Base-by-base conservation (phyloP, 2,113 vertebrate species). In the Zapus hudsonius region DNA sequence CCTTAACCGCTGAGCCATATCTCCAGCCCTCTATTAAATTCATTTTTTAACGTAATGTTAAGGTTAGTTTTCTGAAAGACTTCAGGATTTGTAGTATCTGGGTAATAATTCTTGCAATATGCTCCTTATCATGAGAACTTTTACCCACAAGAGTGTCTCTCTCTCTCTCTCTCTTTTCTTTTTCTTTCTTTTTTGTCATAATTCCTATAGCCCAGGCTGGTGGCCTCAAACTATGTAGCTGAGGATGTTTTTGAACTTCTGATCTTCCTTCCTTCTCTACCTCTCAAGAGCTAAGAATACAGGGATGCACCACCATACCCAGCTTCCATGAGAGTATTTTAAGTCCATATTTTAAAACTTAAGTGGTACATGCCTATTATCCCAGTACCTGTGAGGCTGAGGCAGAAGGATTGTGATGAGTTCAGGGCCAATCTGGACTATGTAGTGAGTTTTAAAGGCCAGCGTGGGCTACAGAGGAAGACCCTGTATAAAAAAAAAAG, bases 11-110 rank as follows among this genome's bases (percentile, higher is more conserved):
- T n/a, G n/a, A n/a, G n/a, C n/a, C n/a, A n/a, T n/a, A n/a, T n/a
- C n/a, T n/a, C n/a, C n/a, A n/a, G n/a, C n/a, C 31, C 64, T 83
- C 27, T 61, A 47, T 70, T 73, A 92, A 94, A 81, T 75, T 78
- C 47, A 73, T 84, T 78, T 91, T 90, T 59, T n/a, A n/a, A 70
- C 47, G 55, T 82, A 64, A 72, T 52, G 44, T 55, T 75, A 23
- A 74, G 20, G 29, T 22, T 78, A 10, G 19, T 84, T 91, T 83
- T 42, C 78, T 59, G 67, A 84, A 27, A 91, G 19, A 86, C 61
- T 59, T 93, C 2, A 78, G 31, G 3, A 59, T 92, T 42, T 85
- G 9, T 31, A 42, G 42, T 82, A 20, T 61, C 25, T 82, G 36
- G 42, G 36, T 69, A 31, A 42, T 61, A 23, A 73, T 55, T 47